These are phyloP conservation scores for Neotoxoptera formosana DNA, from an alignment of 1,140 invertebrate genomes.

Conservation along the genomic window DNA sequence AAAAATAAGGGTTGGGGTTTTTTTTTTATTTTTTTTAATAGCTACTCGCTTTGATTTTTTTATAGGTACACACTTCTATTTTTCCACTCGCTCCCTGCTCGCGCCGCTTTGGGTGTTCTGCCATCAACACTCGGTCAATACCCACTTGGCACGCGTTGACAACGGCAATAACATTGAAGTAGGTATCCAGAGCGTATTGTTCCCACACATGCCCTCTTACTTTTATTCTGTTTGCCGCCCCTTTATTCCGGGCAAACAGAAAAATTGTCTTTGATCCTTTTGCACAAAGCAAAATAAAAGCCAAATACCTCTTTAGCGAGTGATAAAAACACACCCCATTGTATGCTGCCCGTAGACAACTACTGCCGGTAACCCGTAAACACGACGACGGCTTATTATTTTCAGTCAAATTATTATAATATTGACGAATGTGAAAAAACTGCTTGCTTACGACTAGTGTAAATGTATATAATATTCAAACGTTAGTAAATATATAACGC, in stretches of 20 bases:
- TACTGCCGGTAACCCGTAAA: neutral
- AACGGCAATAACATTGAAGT: conserved; percentile 53
- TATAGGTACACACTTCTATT: neutral
- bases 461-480: too few species aligned
- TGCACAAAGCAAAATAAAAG: conserved; percentile 33
- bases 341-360: neutral
- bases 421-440: neutral
- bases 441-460: too few species aligned
- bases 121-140: conserved; percentile 54
- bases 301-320: conserved; percentile 18
- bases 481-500: neutral
- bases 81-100: neutral
- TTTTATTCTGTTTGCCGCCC: neutral
- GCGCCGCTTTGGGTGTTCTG: conserved; percentile 4
- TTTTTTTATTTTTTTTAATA: conserved; percentile 54
- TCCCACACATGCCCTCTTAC: conserved; percentile 23
- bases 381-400: neutral
- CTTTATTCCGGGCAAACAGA: conserved; percentile 19
- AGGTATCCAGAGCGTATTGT: conserved; percentile 37
- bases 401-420: neutral
- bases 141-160: conserved; percentile 49
- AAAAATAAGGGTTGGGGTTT: neutral
- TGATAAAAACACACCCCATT: neutral
- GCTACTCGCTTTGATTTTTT: conserved; percentile 50
- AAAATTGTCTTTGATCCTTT: conserved; percentile 47